A percentile compares a stretch with the other conserved stretches of the same genome.
phyloP scores from a whole-genome alignment of 2,113 vertebrate genomes.

The Dasyurus viverrinus region DNA sequence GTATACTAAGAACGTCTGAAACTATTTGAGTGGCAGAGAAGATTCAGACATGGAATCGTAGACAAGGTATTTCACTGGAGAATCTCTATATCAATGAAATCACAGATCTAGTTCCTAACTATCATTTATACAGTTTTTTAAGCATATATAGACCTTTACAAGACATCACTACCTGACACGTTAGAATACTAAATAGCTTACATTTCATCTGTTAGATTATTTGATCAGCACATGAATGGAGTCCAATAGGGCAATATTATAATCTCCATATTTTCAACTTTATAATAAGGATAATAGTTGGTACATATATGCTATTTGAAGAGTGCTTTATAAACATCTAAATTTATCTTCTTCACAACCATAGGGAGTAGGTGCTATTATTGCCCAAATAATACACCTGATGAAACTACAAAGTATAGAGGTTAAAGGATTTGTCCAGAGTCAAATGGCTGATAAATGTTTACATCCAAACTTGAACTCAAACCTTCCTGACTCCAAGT shows the following conservation, averaged over 20 bases:
- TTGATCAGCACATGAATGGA: not conserved
- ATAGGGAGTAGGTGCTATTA: not conserved
- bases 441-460: not conserved
- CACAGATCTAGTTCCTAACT: not conserved
- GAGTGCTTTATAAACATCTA: not conserved
- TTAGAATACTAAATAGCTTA: not conserved
- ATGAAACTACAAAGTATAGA: not conserved
- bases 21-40: not conserved
- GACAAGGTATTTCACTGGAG: not conserved
- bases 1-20: not conserved
- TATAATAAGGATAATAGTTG: not conserved
- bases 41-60: not conserved
- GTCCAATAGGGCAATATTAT: not conserved
- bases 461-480: not conserved
- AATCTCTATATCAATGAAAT: not conserved
- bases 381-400: not conserved
- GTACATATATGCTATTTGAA: not conserved
- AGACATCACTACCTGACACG: not conserved
- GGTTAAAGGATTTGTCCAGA: not conserved
- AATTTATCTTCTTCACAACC: not conserved
- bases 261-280: not conserved
- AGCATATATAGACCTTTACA: not conserved
- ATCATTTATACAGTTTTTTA: not conserved
- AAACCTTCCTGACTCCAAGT: not conserved
- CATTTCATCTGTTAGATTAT: not conserved